Percentiles rank a stretch among this genome's conserved stretches.
These are phyloP conservation scores for Myocastor coypus DNA, from an alignment of 2,113 vertebrate species.

Conservation along the genomic window DNA sequence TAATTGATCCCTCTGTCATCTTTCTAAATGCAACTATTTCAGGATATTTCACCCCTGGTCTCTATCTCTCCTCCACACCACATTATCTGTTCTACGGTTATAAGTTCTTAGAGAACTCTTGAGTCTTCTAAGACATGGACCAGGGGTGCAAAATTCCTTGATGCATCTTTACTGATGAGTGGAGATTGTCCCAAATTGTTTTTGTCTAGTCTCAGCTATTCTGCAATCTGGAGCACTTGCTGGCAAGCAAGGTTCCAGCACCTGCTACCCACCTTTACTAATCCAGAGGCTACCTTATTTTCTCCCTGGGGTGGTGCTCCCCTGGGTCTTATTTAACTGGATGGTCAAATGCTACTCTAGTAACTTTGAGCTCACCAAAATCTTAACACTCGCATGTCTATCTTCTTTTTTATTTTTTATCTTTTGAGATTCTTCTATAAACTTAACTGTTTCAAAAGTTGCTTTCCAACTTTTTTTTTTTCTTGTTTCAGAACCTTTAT, in stretches of 20 bases:
- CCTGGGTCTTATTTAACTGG: neutral
- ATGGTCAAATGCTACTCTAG: neutral
- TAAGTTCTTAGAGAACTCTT: neutral
- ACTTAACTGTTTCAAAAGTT: neutral
- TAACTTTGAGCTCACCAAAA: neutral
- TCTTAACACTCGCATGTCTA: neutral
- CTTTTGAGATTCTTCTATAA: neutral
- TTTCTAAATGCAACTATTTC: neutral
- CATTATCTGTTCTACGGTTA: neutral
- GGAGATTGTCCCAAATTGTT: neutral
- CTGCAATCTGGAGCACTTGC: neutral
- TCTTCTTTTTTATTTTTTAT: neutral
- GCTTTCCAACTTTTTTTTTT: neutral
- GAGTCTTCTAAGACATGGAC: neutral
- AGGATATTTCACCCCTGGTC: neutral
- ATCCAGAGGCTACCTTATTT: neutral
- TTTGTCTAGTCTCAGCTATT: neutral
- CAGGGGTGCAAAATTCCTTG: neutral
- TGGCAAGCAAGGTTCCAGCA: neutral
- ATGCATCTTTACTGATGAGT: neutral
- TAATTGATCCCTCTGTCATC: neutral
- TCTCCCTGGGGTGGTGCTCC: neutral
- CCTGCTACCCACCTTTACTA: neutral
- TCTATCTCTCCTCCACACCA: neutral
- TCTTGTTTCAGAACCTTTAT: no score